phyloP scores from a whole-genome alignment of 2,113 vertebrate genomes.

The Spheniscus mendiculus region DNA sequence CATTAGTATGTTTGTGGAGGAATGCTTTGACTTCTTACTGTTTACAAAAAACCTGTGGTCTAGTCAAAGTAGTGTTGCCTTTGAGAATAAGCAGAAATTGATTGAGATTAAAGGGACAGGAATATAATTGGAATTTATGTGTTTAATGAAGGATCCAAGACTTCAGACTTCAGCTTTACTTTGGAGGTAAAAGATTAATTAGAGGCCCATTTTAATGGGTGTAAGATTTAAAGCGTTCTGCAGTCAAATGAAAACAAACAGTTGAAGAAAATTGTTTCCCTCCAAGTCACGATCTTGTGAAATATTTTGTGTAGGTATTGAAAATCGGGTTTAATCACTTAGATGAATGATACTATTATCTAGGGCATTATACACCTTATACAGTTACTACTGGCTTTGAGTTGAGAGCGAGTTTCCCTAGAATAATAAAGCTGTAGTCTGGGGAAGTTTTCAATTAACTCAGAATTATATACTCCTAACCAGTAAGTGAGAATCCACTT shows the following conservation, averaged over 20 bases:
- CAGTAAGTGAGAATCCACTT: neutral
- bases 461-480: neutral
- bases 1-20: neutral
- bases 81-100: neutral
- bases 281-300: neutral
- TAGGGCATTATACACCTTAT: neutral
- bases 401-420: neutral
- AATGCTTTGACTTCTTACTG: neutral
- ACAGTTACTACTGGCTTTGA: neutral
- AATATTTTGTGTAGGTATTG: neutral
- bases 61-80: neutral
- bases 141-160: neutral
- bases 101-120: neutral
- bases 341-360: neutral
- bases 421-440: neutral
- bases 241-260: neutral
- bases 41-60: neutral
- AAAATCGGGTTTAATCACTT: neutral
- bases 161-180: neutral
- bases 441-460: neutral
- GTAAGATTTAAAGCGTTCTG: neutral
- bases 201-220: neutral
- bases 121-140: neutral
- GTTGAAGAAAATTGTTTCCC: neutral
- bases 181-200: neutral